phyloP scores from a whole-genome alignment of 92 coral and sea anemone species.

The Phenganax stokvisi region DNA sequence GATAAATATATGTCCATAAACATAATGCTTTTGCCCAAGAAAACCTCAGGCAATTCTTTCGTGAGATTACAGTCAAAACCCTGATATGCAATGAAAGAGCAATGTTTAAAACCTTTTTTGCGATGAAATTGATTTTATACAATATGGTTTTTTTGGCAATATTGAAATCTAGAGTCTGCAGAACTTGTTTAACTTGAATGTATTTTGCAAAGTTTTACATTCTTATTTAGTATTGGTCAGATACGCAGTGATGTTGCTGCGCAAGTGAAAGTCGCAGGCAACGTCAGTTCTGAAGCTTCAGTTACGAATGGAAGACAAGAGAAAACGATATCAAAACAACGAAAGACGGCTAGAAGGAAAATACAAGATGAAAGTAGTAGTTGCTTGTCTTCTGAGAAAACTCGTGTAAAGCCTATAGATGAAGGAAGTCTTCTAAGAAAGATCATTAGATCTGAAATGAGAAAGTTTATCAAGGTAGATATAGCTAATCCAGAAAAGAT shows the following conservation, averaged over 20 bases:
- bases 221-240: constrained; percentile 30
- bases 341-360: constrained; percentile 20
- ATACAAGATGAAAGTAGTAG: constrained; percentile 26
- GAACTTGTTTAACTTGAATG: not conserved
- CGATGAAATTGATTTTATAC: not conserved
- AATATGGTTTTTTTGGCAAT: not conserved
- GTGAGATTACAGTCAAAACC: no score
- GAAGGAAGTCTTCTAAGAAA: constrained; percentile 24
- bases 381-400: not conserved
- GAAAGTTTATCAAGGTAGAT: constrained; percentile 35
- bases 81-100: no score
- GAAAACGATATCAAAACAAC: not conserved
- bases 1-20: no score
- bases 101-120: no score
- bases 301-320: not conserved
- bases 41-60: no score
- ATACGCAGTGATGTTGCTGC: constrained; percentile 17
- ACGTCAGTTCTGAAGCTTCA: not conserved
- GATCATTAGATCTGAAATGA: constrained; percentile 38
- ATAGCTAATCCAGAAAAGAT: no score
- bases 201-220: not conserved
- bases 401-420: constrained; percentile 4
- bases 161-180: not conserved
- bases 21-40: no score
- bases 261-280: not conserved